Evolutionary conservation across 2,113 vertebrate species (phyloP).

Genomic region (Notechis scutatus): DNA sequence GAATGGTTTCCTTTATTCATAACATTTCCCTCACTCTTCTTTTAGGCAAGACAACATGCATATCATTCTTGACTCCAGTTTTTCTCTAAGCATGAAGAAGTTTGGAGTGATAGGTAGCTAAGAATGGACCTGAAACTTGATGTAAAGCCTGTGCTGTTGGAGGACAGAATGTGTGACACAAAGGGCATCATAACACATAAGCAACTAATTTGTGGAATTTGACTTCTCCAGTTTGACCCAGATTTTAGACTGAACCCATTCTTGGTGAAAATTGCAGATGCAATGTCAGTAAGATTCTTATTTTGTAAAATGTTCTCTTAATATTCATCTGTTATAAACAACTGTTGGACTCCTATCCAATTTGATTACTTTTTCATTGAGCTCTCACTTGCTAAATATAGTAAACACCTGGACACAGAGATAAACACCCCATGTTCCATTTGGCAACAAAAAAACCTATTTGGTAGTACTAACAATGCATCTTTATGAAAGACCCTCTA

Average conservation of each 20-base stretch:
- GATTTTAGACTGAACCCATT: background rate
- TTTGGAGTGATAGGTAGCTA: background rate
- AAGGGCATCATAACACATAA: background rate
- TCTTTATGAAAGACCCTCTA: slow-evolving; percentile 4
- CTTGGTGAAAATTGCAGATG: background rate
- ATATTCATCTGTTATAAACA: background rate
- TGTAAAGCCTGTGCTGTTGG: background rate
- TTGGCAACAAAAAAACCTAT: background rate
- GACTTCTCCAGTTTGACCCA: background rate
- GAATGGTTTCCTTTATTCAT: background rate
- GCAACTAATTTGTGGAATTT: background rate
- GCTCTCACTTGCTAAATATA: background rate
- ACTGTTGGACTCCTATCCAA: background rate
- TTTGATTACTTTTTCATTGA: background rate
- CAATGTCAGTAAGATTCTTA: background rate
- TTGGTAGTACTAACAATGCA: background rate
- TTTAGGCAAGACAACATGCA: background rate
- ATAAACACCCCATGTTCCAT: background rate
- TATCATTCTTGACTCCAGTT: background rate
- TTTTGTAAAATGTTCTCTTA: background rate
- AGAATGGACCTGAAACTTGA: background rate
- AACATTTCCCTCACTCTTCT: background rate
- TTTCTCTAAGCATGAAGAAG: background rate
- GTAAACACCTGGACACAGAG: background rate
- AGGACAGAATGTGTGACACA: background rate